These are phyloP conservation scores for Allophyes oxyacanthae DNA, from an alignment of 2,888 invertebrate species.

Conservation along the genomic window DNA sequence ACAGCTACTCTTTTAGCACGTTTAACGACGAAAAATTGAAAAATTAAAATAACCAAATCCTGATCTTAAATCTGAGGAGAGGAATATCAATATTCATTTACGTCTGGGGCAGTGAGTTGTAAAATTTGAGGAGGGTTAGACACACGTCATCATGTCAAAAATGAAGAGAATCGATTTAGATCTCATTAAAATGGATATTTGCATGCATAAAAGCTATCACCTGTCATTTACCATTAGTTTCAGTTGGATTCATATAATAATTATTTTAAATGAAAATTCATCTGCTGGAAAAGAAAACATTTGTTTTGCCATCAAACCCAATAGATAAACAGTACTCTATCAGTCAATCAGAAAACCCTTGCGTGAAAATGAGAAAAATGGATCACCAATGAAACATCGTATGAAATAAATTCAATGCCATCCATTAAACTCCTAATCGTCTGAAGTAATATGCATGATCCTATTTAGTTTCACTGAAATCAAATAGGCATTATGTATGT, in stretches of 20 bases:
- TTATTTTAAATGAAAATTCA: neutral
- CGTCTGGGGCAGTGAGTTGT: constrained; percentile 62
- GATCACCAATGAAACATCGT: too few species aligned
- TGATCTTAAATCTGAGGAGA: constrained; percentile 26
- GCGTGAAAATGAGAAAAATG: neutral
- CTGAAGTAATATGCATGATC: too few species aligned
- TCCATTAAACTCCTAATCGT: too few species aligned
- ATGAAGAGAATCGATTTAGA: constrained; percentile 58
- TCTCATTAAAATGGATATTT: constrained; percentile 57
- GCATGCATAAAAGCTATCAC: constrained; percentile 35
- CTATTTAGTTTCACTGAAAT: constrained; percentile 6
- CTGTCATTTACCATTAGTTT: constrained; percentile 30
- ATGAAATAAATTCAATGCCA: too few species aligned
- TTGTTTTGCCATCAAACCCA: neutral
- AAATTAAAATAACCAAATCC: constrained; percentile 9
- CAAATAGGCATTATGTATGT: neutral
- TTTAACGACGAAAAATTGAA: constrained; percentile 23
- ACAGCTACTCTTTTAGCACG: constrained; percentile 16
- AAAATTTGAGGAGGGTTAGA: constrained; percentile 75
- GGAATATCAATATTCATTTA: constrained; percentile 60
- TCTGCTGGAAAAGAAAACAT: neutral
- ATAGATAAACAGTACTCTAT: neutral
- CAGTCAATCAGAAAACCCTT: too few species aligned
- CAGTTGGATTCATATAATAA: constrained; percentile 3
- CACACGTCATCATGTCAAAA: constrained; percentile 66